A percentile compares a stretch with the other conserved stretches of the same genome.
phyloP scores from a whole-genome alignment of 2,797 vertebrate species.

The Enteromius thamalakanensis region DNA sequence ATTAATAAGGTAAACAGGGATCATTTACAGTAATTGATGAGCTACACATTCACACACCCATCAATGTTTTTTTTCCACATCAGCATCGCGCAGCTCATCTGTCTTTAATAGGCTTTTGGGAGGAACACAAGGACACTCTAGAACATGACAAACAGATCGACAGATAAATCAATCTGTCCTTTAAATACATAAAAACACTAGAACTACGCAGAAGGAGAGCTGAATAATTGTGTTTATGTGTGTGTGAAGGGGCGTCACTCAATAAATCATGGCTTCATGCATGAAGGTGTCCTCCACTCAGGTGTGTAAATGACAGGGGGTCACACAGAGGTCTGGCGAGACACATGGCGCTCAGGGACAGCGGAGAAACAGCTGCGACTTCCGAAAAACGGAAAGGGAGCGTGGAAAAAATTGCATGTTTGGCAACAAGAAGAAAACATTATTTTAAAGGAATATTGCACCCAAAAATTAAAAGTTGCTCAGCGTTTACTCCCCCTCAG shows the following conservation, averaged over 20 bases:
- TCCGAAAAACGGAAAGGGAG: not conserved
- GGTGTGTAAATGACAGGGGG: slow-evolving; percentile 34
- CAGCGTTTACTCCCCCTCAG: too few relatives aligned
- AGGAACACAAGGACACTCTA: slow-evolving; percentile 32
- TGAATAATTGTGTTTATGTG: slow-evolving; percentile 10
- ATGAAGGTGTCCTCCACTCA: slow-evolving; percentile 35
- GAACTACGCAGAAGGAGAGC: not conserved
- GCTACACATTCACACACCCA: slow-evolving; percentile 10
- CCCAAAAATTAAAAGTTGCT: not conserved
- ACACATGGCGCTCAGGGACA: not conserved
- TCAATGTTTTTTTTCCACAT: slow-evolving; percentile 3
- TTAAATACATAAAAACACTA: slow-evolving; percentile 1
- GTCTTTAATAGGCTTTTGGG: slow-evolving; percentile 9
- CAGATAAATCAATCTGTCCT: not conserved
- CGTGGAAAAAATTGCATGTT: not conserved
- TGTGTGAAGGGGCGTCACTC: slow-evolving; percentile 20
- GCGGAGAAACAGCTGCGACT: not conserved
- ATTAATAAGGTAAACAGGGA: not conserved
- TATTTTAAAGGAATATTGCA: not conserved
- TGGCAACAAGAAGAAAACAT: not conserved
- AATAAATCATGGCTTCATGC: slow-evolving; percentile 30
- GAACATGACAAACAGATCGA: slow-evolving; percentile 7
- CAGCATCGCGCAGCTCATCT: not conserved
- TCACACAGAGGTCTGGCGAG: slow-evolving; percentile 21
- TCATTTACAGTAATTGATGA: slow-evolving; percentile 10